A percentile compares a stretch with the other conserved stretches of the same genome.
These are phyloP conservation scores for Coracopsis vasa DNA, from an alignment of 2,113 vertebrate genomes.

Conservation along the genomic window DNA sequence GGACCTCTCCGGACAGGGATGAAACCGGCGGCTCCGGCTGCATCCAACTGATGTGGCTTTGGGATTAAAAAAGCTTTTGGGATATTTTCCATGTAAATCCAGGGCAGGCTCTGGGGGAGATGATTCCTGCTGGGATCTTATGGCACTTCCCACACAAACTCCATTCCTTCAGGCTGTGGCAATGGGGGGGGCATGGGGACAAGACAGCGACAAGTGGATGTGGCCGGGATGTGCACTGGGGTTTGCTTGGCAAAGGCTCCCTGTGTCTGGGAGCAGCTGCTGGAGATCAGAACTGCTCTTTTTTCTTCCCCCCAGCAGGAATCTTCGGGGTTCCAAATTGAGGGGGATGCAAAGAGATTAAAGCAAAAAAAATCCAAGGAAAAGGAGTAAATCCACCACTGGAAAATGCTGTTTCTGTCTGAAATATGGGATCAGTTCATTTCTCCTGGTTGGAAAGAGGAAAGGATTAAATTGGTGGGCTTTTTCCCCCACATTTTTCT, in stretches of 20 bases:
- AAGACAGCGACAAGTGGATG: no score
- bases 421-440: background rate
- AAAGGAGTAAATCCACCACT: background rate
- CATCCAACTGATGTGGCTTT: background rate
- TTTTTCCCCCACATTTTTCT: background rate
- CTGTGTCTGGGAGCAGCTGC: no score
- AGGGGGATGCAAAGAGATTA: background rate
- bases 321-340: background rate
- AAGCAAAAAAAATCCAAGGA: background rate
- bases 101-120: background rate
- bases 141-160: background rate
- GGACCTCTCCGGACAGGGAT: background rate
- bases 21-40: background rate
- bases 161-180: background rate
- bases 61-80: background rate
- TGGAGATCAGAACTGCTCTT: no score
- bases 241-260: no score
- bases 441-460: background rate
- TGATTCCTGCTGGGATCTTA: background rate
- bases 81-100: background rate
- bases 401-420: background rate
- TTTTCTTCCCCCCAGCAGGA: no score
- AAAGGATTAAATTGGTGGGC: background rate
- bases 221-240: no score
- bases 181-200: background rate